Base-by-base conservation (phyloP, 1,140 invertebrate species). In the Catajapyx aquilonaris region DNA sequence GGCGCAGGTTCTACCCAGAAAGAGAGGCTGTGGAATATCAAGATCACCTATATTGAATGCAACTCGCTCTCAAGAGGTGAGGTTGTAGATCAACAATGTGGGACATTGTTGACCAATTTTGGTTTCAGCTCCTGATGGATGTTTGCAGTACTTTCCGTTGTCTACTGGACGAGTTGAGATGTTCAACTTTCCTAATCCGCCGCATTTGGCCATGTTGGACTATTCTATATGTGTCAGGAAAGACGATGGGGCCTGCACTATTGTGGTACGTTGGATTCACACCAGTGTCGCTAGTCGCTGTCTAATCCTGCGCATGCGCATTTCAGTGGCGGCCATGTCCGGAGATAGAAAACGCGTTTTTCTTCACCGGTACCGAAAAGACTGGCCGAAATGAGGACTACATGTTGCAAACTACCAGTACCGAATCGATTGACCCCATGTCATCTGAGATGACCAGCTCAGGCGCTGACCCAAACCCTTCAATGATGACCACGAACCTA, bases 151-250 rank as follows among this genome's bases (percentile, higher is more conserved):
- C 20, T 47, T 22, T 30, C 42, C 33, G 3, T 2, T 30, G 20
- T 38, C 45, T 15, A 43, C 45, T 1, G 45, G 41, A 2, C 34
- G 42, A 38, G 43, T 43, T n/a, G 31, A 37, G 35, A 47, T 47
- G 36, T 17, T 47, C 2, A 43, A 38, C 2, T 45, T 43, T 33
- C 43, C 43, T 0, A 41, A 35, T 31, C 23, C 21, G 4, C 43
- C 45, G 11, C 45, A 47, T 41, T 39, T 47, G 5, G 45, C 45
- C 9, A 39, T 45, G 20, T 34, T 47, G n/a, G 45, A 47, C 30
- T 47, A 47, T 37, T 45, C 45, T 0, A 41, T 47, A 9, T 47
- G 45, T 35, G 39, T 47, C 5, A 9, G 45, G 19, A 30, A 38
- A 25, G 45, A 47, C 21, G 45, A 47, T 35, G 45, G 44, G 3